phyloP scores from a whole-genome alignment of 2,888 invertebrate species.

The Eupithecia subumbrata region DNA sequence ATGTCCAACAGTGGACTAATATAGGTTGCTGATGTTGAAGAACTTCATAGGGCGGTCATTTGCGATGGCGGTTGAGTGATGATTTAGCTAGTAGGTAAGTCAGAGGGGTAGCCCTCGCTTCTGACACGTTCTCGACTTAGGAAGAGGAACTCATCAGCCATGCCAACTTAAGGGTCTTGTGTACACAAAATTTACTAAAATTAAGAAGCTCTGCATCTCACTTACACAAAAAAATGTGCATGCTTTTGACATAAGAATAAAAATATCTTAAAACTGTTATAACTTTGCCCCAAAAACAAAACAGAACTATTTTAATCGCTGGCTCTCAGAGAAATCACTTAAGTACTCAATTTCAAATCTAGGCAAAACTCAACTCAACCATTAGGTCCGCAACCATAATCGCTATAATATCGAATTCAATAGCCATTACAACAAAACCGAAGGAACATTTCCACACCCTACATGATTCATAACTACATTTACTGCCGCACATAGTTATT shows the following conservation, averaged over 20 bases:
- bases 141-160: background rate
- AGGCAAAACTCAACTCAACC: background rate
- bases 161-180: background rate
- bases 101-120: background rate
- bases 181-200: background rate
- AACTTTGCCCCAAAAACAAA: too few relatives aligned
- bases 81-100: background rate
- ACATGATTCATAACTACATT: slow-evolving; percentile 30
- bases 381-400: background rate
- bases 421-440: slow-evolving; percentile 13
- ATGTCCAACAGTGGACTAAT: background rate
- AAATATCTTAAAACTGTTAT: too few relatives aligned
- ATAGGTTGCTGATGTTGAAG: background rate
- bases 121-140: background rate
- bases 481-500: slow-evolving; percentile 33
- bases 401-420: background rate
- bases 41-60: background rate
- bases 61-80: background rate
- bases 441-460: slow-evolving; percentile 25
- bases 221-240: too few relatives aligned
- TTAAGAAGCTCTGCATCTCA: too few relatives aligned
- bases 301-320: too few relatives aligned
- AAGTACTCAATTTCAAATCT: too few relatives aligned
- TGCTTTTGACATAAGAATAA: too few relatives aligned
- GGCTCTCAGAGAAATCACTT: background rate